Evolutionary conservation across 1,140 invertebrate species (phyloP).

Genomic region (Chlorops oryzae): DNA sequence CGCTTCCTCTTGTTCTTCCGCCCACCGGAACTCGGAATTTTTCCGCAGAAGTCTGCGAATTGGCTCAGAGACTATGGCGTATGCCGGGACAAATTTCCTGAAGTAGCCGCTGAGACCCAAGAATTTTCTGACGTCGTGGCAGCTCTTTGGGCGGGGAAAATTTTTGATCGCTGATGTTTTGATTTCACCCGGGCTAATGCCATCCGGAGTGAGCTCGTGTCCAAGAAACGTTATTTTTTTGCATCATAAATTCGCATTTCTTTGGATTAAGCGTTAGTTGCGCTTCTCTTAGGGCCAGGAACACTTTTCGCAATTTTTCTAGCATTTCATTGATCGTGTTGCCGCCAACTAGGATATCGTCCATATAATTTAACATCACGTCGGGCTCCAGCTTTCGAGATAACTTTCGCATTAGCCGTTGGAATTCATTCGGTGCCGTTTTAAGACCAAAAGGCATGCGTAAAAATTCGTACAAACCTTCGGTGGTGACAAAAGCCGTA

Average conservation of each 20-base stretch:
- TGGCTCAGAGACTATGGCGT: too few species aligned
- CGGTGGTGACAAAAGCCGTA: constrained; percentile 45
- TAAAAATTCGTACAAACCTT: constrained; percentile 27
- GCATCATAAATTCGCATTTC: constrained; percentile 14
- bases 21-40: too few species aligned
- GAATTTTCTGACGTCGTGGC: too few species aligned
- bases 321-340: constrained; percentile 18
- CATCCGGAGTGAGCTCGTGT: too few species aligned
- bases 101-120: too few species aligned
- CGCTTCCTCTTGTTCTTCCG: too few species aligned
- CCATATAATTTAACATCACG: constrained; percentile 21
- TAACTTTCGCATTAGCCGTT: constrained; percentile 38
- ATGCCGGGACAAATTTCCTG: too few species aligned
- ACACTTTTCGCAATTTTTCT: constrained; percentile 5
- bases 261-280: constrained; percentile 1
- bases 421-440: constrained; percentile 43
- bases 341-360: constrained; percentile 24
- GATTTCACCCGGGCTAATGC: too few species aligned
- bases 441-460: constrained; percentile 27
- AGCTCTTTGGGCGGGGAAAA: too few species aligned
- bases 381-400: neutral
- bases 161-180: too few species aligned
- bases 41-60: too few species aligned
- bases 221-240: too few species aligned
- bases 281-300: neutral